These are phyloP conservation scores for Erethizon dorsatum DNA, from an alignment of 2,797 vertebrate species.

Conservation along the genomic window DNA sequence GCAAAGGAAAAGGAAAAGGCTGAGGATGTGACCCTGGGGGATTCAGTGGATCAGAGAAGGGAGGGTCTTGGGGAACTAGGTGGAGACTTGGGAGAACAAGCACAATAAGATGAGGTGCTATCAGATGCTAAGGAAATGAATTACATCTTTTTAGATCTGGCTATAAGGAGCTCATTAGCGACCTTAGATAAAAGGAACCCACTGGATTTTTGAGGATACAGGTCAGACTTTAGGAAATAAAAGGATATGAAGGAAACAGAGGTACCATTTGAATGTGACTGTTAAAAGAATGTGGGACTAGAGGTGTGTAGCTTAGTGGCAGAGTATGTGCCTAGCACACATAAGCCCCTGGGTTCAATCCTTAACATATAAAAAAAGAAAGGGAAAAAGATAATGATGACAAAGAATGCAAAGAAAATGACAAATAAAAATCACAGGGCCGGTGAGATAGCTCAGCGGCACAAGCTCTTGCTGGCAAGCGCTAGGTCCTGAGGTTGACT, in stretches of 20 bases:
- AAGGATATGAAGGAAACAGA: neutral
- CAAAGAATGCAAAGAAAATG: neutral
- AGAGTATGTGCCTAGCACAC: neutral
- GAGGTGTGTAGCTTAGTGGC: neutral
- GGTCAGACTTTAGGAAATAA: conserved; percentile 18
- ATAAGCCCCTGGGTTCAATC: neutral
- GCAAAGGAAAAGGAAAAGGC: neutral
- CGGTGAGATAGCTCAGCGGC: no score
- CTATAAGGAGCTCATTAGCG: neutral
- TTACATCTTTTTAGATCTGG: neutral
- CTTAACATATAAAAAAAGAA: neutral
- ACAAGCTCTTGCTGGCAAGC: no score
- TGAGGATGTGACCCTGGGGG: neutral
- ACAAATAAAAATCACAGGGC: neutral
- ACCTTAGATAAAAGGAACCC: neutral
- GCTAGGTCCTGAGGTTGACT: no score
- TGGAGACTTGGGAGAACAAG: conserved; percentile 14
- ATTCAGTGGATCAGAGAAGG: conserved; percentile 9
- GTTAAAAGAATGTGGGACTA: neutral
- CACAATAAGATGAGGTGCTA: neutral
- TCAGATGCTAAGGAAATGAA: neutral
- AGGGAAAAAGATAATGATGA: neutral
- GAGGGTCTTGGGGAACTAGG: neutral
- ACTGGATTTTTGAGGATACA: neutral
- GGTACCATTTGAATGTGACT: conserved; percentile 12